Conservation (phyloP, 2,797 vertebrate genomes). For the Chloroceryle amazona region DNA sequence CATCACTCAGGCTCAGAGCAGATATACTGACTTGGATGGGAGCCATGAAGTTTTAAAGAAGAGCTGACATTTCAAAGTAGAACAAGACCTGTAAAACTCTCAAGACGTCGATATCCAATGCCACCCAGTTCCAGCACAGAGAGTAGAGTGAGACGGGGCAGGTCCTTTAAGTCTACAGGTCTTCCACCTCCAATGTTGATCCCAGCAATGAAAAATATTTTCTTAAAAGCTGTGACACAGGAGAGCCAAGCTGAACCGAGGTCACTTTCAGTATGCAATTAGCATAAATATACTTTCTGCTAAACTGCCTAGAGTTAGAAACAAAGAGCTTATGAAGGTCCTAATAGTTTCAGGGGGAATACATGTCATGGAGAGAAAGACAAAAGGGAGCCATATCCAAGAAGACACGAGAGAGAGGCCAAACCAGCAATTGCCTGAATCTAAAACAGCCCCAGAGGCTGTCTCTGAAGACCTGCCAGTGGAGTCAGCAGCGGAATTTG, state of each 20-base stretch:
- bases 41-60: neutral
- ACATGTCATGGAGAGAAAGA: constrained; percentile 61
- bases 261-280: constrained; percentile 56
- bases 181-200: neutral
- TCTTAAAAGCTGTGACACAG: neutral
- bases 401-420: constrained; percentile 60
- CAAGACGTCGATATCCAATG: neutral
- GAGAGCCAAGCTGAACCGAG: neutral
- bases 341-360: constrained; percentile 61
- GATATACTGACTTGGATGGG: neutral
- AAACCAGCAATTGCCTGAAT: constrained; percentile 69
- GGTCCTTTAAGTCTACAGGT: neutral
- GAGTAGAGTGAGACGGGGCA: neutral
- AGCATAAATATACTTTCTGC: constrained; percentile 60
- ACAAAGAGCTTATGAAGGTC: constrained; percentile 56
- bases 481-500: constrained; percentile 52
- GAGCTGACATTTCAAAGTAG: neutral
- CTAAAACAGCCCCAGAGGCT: constrained; percentile 34
- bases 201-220: neutral
- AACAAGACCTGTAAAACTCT: neutral
- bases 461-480: constrained; percentile 69
- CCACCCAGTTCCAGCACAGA: neutral
- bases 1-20: neutral
- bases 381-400: constrained; percentile 72
- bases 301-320: constrained; percentile 67